Evolutionary conservation across 2,888 invertebrate genomes (phyloP).

Genomic region (Ormyrus rosae): DNA sequence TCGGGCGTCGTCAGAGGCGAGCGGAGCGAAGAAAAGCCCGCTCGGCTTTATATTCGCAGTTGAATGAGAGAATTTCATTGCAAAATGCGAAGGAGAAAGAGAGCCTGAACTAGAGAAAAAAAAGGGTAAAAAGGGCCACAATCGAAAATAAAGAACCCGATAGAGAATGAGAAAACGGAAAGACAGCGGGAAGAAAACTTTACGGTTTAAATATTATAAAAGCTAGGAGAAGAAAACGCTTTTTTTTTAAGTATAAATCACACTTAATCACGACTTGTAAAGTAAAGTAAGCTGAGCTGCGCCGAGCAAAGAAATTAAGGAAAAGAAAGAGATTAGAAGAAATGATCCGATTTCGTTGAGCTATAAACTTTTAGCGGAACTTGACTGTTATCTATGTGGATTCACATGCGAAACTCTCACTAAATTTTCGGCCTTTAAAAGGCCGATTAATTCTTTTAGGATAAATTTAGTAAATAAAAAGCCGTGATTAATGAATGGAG

Average conservation of each 20-base stretch:
- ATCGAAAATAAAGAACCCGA: conserved; percentile 40
- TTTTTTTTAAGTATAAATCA: too few relatives aligned
- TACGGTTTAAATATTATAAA: too few relatives aligned
- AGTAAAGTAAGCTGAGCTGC: too few relatives aligned
- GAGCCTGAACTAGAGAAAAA: too few relatives aligned
- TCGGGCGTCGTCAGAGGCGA: not conserved
- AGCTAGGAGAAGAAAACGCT: too few relatives aligned
- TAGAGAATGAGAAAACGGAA: not conserved
- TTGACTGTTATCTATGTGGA: conserved; percentile 48
- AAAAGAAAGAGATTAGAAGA: too few relatives aligned
- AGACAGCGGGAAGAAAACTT: not conserved
- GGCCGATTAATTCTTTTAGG: not conserved
- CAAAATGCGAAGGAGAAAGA: not conserved
- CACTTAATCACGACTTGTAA: too few relatives aligned
- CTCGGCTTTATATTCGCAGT: conserved; percentile 11
- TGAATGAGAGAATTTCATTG: conserved; percentile 41
- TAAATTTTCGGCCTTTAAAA: not conserved
- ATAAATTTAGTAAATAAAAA: too few relatives aligned
- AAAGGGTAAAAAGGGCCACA: not conserved
- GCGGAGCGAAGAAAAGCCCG: conserved; percentile 19
- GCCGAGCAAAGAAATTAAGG: too few relatives aligned
- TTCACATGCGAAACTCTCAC: not conserved
- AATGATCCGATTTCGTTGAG: too few relatives aligned
- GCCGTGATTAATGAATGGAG: conserved; percentile 47
- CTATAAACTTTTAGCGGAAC: too few relatives aligned